These are phyloP conservation scores for Chironex yamaguchii DNA, from an alignment of 30 jellyfish, hydroid and myxozoan species.

Conservation along the genomic window DNA sequence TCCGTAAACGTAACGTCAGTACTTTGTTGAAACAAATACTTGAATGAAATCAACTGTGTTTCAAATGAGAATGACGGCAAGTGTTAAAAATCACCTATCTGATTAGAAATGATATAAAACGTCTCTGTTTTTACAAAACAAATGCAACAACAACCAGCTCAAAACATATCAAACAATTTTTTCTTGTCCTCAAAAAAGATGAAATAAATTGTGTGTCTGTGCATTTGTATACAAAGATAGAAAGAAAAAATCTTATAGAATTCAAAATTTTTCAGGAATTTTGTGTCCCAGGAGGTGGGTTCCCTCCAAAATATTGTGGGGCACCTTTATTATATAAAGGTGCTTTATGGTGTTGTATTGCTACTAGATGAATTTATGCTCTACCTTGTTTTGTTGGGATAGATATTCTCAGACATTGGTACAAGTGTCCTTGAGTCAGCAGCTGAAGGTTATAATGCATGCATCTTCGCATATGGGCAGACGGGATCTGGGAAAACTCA, in stretches of 20 bases:
- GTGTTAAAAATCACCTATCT: not conserved
- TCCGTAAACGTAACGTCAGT: no score
- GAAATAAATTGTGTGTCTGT: no score
- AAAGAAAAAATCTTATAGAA: no score
- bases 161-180: no score
- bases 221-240: no score
- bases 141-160: no score
- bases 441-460: constrained; percentile 95
- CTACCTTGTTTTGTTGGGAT: not conserved
- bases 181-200: no score
- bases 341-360: not conserved
- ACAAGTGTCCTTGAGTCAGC: constrained; percentile 90
- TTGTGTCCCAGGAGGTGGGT: not conserved
- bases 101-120: no score
- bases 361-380: not conserved
- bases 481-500: constrained; percentile 98
- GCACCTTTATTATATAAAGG: not conserved
- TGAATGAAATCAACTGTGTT: no score
- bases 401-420: constrained; percentile 90
- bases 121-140: no score
- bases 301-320: not conserved
- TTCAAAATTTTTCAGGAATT: not conserved
- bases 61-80: no score
- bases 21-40: no score
- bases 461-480: constrained; percentile 98